phyloP scores from a whole-genome alignment of 2,888 invertebrate genomes.

The Lycocerus yunnanus region DNA sequence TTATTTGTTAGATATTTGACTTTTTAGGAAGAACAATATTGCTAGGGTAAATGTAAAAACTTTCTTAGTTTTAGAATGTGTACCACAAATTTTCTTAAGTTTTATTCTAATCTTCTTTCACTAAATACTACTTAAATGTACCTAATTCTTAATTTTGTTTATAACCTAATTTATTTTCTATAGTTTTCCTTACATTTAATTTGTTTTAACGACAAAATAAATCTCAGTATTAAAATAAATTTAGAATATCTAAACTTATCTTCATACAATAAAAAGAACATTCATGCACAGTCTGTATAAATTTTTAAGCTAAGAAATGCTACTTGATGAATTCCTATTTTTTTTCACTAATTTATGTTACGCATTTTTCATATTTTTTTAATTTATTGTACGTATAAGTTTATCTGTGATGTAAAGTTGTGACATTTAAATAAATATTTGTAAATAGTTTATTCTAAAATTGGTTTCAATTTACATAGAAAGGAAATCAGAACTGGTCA shows the following conservation, averaged over 20 bases:
- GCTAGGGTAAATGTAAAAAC: background rate
- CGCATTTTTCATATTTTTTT: constrained; percentile 16
- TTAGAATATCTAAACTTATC: background rate
- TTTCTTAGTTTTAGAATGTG: background rate
- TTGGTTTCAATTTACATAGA: background rate
- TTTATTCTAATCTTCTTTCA: background rate
- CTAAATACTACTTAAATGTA: background rate
- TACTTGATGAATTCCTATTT: background rate
- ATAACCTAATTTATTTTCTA: background rate
- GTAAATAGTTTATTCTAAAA: background rate
- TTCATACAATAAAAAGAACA: background rate
- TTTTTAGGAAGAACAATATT: background rate
- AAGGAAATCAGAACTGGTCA: too few species aligned
- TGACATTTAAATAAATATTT: constrained; percentile 30
- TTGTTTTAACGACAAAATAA: background rate
- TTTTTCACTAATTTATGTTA: background rate
- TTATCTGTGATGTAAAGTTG: constrained; percentile 34
- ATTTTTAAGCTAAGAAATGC: background rate
- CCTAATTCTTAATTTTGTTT: background rate
- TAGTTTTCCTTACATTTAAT: background rate
- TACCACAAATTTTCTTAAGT: background rate
- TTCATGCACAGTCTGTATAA: background rate
- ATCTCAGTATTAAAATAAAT: background rate
- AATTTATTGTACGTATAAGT: constrained; percentile 11
- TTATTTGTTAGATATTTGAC: background rate